phyloP scores from a whole-genome alignment of 2,888 invertebrate genomes.

The Eledona agricola region DNA sequence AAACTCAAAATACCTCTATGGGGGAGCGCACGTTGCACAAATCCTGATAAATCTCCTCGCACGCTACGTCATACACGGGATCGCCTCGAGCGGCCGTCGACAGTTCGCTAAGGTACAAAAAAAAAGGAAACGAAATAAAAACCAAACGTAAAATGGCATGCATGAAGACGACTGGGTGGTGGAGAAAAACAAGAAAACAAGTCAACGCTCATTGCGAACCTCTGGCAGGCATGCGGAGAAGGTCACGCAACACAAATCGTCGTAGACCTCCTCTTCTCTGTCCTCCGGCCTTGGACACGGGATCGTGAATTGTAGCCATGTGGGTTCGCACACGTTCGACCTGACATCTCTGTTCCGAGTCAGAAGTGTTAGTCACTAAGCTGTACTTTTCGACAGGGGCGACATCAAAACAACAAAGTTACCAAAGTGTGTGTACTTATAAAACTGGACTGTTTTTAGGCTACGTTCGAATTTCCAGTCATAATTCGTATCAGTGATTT shows the following conservation, averaged over 20 bases:
- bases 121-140: conserved; percentile 52
- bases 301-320: conserved; percentile 75
- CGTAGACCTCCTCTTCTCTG: conserved; percentile 84
- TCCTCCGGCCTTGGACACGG: conserved; percentile 69
- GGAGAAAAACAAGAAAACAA: conserved; percentile 26
- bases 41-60: conserved; percentile 95
- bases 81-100: conserved; percentile 49
- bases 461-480: too few relatives aligned
- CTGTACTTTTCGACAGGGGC: too few relatives aligned
- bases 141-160: conserved; percentile 33
- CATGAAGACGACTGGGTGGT: too few relatives aligned
- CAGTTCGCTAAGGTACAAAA: conserved; percentile 55
- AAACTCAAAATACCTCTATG: conserved; percentile 48
- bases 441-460: too few relatives aligned
- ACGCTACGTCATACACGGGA: conserved; percentile 65
- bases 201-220: conserved; percentile 63
- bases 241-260: conserved; percentile 88
- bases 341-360: conserved; percentile 34
- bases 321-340: conserved; percentile 60
- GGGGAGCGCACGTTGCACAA: conserved; percentile 74
- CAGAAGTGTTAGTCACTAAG: too few relatives aligned
- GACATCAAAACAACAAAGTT: too few relatives aligned
- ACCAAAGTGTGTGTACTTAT: too few relatives aligned
- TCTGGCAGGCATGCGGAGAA: conserved; percentile 74
- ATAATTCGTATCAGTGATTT: too few relatives aligned